Evolutionary conservation across 2,113 vertebrate species (phyloP), one percentile per base, ranked within the genome.

Genomic region (Psophia crepitans): DNA sequence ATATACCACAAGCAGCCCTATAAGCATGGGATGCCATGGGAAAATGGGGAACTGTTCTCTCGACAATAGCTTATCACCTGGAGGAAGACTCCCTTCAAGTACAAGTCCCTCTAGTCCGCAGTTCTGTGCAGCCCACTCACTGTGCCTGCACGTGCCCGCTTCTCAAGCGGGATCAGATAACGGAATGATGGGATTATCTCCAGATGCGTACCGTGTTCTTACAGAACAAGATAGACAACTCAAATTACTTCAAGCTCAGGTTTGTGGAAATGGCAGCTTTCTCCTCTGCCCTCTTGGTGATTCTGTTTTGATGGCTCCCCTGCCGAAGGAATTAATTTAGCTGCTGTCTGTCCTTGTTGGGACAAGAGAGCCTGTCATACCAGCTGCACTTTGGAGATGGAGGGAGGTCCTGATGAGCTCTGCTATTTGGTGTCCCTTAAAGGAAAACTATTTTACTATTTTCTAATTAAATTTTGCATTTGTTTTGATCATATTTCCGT

Each of bases 241-340:
- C 28, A 99, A 99, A 97, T 96, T 99, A 83, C 98, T 99, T 64
- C 99, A 99, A 84, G 98, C 98, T 84, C 99, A 99, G 99, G 99
- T 99, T 93, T 91, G 98, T 90, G 64, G 79, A 66, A 64, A 74
- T 74, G 71, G 32, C 84, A 89, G 87, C 64, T 91, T 88, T 66
- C 54, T 89, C 32, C 28, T 84, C 63, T 93, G 70, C 44, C 60
- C 58, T 89, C 58, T 39, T 78, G 33, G 61, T 58, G 70, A 94
- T 90, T 92, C 49, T 48, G 41, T 79, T 95, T 78, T 73, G 70
- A 51, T 91, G 49, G 23, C 26, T 95, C n/a, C 20, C 7, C 18
- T 87, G 65, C 70, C 24, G 26, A 32, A 93, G 65, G 86, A 92
- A 81, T 84, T 58, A 83, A 69, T 41, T 83, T 70, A 70, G 58